A percentile compares a stretch with the other conserved stretches of the same genome.
Evolutionary conservation across 2,888 invertebrate genomes (phyloP).

Genomic region (Agrochola litura): DNA sequence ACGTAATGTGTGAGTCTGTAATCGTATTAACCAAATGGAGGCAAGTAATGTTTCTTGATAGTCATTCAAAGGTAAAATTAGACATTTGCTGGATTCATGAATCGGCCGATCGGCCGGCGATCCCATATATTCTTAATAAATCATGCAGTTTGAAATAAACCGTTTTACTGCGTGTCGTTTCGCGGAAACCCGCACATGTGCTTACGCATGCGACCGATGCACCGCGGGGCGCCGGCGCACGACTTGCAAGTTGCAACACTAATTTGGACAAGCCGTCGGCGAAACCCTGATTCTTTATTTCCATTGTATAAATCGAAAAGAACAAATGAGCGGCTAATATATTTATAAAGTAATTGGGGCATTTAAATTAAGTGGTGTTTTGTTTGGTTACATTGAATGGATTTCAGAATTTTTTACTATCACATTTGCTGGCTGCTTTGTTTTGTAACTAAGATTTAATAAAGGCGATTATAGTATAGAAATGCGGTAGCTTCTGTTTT

Average conservation of each 20-base stretch:
- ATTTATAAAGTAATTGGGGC: conserved; percentile 37
- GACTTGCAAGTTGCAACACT: conserved; percentile 55
- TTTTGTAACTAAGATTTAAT: conserved; percentile 10
- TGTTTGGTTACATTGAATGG: conserved; percentile 21
- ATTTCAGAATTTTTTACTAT: background rate
- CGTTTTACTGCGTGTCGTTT: conserved; percentile 69
- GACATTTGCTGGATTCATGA: conserved; percentile 14
- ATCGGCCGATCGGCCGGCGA: background rate
- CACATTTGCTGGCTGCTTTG: conserved; percentile 14
- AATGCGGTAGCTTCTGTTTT: conserved; percentile 32
- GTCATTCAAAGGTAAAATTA: background rate
- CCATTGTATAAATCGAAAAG: conserved; percentile 45
- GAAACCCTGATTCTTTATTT: conserved; percentile 52
- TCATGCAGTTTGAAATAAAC: conserved; percentile 73
- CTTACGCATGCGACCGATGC: conserved; percentile 47
- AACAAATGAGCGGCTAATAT: conserved; percentile 52
- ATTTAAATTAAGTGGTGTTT: conserved; percentile 47
- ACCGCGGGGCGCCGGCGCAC: conserved; percentile 56
- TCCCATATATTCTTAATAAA: conserved; percentile 63
- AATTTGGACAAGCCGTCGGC: conserved; percentile 61
- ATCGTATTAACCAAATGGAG: background rate
- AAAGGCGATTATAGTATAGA: background rate
- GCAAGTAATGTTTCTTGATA: background rate
- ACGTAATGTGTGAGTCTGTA: background rate
- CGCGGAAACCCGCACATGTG: conserved; percentile 75